phyloP scores from a whole-genome alignment of 2,113 vertebrate species.

The Stigmatopora argus region DNA sequence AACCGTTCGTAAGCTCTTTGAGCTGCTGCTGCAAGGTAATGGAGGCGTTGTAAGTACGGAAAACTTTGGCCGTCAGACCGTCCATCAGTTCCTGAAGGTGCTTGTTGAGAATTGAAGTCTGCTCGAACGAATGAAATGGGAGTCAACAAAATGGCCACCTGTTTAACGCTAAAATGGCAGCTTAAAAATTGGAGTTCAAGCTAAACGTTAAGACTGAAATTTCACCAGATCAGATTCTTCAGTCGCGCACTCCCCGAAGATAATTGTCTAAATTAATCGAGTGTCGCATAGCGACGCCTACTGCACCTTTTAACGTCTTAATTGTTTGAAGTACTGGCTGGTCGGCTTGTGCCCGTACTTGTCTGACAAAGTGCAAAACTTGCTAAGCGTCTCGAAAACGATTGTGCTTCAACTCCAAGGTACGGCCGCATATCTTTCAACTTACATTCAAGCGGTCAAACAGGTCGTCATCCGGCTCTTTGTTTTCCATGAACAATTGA shows the following conservation, averaged over 20 bases:
- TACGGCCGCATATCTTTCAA: not conserved
- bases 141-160: not conserved
- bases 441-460: constrained; percentile 97
- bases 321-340: not conserved
- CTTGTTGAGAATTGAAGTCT: constrained; percentile 97
- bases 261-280: not conserved
- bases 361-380: not conserved
- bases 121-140: not conserved
- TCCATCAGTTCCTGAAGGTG: constrained; percentile 99
- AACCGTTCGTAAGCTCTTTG: constrained; percentile 88
- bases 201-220: not conserved
- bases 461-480: constrained; percentile 94
- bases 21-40: constrained; percentile 96
- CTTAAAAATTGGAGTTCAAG: not conserved
- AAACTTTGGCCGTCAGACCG: constrained; percentile 95
- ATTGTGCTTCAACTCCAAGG: not conserved
- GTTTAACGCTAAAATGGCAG: not conserved
- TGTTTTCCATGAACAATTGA: constrained; percentile 97
- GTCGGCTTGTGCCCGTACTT: not conserved
- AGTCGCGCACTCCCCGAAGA: too few relatives aligned
- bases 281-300: not conserved
- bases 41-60: constrained; percentile 98
- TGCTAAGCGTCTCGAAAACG: not conserved
- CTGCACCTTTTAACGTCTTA: not conserved
- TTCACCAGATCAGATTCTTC: not conserved